phyloP scores from a whole-genome alignment of 2,113 vertebrate genomes.

The Syngnathus typhle region DNA sequence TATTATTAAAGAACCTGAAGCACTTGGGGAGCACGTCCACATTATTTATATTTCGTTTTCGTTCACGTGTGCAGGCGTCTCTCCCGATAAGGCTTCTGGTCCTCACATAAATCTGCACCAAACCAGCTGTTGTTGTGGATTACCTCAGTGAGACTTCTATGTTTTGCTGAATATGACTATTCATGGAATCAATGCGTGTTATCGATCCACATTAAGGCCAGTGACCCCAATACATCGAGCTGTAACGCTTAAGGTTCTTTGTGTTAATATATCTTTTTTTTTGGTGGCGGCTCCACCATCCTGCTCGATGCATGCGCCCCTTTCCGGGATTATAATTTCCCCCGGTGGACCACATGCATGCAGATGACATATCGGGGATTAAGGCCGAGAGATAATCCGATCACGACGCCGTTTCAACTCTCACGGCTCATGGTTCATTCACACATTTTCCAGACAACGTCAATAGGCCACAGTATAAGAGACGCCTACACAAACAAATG shows the following conservation, averaged over 20 bases:
- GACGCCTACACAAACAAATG: not conserved
- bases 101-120: constrained; percentile 44
- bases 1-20: constrained; percentile 6
- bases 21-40: not conserved
- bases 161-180: constrained; percentile 4
- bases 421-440: constrained; percentile 19
- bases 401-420: constrained; percentile 29
- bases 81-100: constrained; percentile 39
- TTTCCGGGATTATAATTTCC: constrained; percentile 50
- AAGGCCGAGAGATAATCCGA: constrained; percentile 66
- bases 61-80: constrained; percentile 6
- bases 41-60: too few species aligned
- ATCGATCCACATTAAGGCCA: constrained; percentile 14
- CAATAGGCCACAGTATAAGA: not conserved
- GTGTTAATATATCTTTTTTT: not conserved
- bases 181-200: constrained; percentile 20
- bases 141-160: constrained; percentile 24
- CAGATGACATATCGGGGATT: constrained; percentile 65
- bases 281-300: not conserved
- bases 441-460: constrained; percentile 7
- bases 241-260: too few species aligned
- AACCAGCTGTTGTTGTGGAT: constrained; percentile 48
- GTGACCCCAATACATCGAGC: not conserved
- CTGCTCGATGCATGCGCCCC: constrained; percentile 24
- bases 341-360: constrained; percentile 23